Evolutionary conservation across 2,797 vertebrate species (phyloP).

Genomic region (Sebastes steindachneri): DNA sequence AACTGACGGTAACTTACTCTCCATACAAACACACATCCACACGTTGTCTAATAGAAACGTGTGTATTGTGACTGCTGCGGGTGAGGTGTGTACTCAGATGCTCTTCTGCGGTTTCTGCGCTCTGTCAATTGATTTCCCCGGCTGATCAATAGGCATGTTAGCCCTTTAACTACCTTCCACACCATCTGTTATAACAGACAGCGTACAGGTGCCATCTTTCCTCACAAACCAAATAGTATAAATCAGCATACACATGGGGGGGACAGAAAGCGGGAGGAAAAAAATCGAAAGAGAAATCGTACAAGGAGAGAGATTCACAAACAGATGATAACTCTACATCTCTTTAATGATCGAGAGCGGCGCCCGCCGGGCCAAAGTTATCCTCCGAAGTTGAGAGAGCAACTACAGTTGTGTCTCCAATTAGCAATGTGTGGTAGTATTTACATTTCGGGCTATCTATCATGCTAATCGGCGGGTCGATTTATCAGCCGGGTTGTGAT

Average conservation of each 20-base stretch:
- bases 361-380: slow-evolving; percentile 41
- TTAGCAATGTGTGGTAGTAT: slow-evolving; percentile 92
- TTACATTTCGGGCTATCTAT: slow-evolving; percentile 94
- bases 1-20: slow-evolving; percentile 29
- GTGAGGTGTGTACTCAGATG: background rate
- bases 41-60: background rate
- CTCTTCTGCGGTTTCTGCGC: slow-evolving; percentile 38
- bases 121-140: slow-evolving; percentile 67
- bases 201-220: slow-evolving; percentile 17
- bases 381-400: slow-evolving; percentile 23
- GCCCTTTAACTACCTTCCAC: slow-evolving; percentile 72
- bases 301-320: slow-evolving; percentile 37
- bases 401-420: slow-evolving; percentile 88
- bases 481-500: slow-evolving; percentile 85
- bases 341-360: slow-evolving; percentile 54
- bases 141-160: slow-evolving; percentile 81
- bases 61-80: background rate
- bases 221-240: slow-evolving; percentile 28
- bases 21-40: background rate
- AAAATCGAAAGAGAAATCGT: slow-evolving; percentile 48
- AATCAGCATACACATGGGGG: slow-evolving; percentile 25
- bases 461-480: slow-evolving; percentile 89
- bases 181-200: slow-evolving; percentile 68
- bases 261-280: slow-evolving; percentile 17
- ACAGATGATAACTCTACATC: slow-evolving; percentile 55